Percentiles rank a stretch among this genome's conserved stretches.
Evolutionary conservation across 2,888 invertebrate genomes (phyloP).

Genomic region (Drosophila macrospina): DNA sequence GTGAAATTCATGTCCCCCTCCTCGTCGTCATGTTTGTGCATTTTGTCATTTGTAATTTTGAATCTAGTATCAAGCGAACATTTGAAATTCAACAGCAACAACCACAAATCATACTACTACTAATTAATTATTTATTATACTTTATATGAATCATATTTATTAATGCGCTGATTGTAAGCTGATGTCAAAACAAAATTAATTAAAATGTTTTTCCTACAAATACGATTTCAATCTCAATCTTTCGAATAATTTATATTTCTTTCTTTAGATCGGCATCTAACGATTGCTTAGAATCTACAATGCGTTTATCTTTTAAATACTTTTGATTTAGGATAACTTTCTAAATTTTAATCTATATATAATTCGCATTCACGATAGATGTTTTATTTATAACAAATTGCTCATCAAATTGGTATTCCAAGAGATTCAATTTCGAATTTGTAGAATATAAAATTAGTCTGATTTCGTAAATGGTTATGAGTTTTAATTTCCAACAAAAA

Average conservation of each 20-base stretch:
- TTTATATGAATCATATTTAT: constrained; percentile 62
- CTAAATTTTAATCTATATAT: neutral
- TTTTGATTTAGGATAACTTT: neutral
- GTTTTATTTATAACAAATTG: neutral
- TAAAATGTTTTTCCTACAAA: constrained; percentile 34
- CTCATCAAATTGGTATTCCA: neutral
- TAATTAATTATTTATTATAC: constrained; percentile 73
- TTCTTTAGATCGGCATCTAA: too few species aligned
- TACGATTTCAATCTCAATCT: neutral
- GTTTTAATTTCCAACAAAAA: too few species aligned
- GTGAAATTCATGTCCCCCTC: constrained; percentile 14
- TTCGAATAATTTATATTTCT: neutral
- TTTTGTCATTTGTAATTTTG: constrained; percentile 58
- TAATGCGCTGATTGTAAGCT: constrained; percentile 18
- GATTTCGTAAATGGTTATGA: too few species aligned
- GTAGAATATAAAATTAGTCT: too few species aligned
- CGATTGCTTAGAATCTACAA: too few species aligned
- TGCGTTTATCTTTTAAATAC: neutral
- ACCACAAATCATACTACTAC: constrained; percentile 35
- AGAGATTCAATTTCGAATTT: neutral
- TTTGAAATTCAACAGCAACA: constrained; percentile 17
- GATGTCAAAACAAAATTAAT: constrained; percentile 31
- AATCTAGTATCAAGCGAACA: constrained; percentile 20
- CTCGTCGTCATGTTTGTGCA: constrained; percentile 38
- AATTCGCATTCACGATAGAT: too few species aligned